These are phyloP conservation scores for Gymnoscelis rufifasciata DNA, from an alignment of 2,888 invertebrate species.

Conservation along the genomic window DNA sequence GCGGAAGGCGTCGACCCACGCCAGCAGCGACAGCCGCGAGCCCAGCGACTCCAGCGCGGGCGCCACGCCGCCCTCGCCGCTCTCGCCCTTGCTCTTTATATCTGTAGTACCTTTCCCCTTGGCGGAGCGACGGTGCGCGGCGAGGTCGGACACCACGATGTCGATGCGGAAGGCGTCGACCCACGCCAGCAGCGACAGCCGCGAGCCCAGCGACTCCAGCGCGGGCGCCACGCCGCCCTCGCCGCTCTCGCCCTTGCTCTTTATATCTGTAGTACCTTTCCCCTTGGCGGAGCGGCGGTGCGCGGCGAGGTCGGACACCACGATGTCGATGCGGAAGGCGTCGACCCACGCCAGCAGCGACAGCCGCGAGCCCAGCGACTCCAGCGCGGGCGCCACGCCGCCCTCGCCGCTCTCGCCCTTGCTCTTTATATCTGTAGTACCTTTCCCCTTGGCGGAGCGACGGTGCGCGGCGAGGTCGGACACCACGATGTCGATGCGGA, in stretches of 20 bases:
- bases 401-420: constrained; percentile 30
- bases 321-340: constrained; percentile 94
- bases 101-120: constrained; percentile 60
- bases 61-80: constrained; percentile 26
- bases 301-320: constrained; percentile 90
- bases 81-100: constrained; percentile 36
- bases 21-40: constrained; percentile 89
- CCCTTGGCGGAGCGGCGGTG: constrained; percentile 53
- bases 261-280: too few species aligned
- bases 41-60: constrained; percentile 88
- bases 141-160: constrained; percentile 94
- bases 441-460: constrained; percentile 47
- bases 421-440: too few species aligned
- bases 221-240: constrained; percentile 34
- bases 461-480: constrained; percentile 85
- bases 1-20: constrained; percentile 91
- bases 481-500: constrained; percentile 96
- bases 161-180: constrained; percentile 94
- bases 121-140: constrained; percentile 56
- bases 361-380: constrained; percentile 92
- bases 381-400: constrained; percentile 68
- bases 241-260: constrained; percentile 33
- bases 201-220: constrained; percentile 92
- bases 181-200: constrained; percentile 88
- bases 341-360: constrained; percentile 92